Conservation (phyloP, 2,113 vertebrate species). For the Ageneiosus marmoratus region DNA sequence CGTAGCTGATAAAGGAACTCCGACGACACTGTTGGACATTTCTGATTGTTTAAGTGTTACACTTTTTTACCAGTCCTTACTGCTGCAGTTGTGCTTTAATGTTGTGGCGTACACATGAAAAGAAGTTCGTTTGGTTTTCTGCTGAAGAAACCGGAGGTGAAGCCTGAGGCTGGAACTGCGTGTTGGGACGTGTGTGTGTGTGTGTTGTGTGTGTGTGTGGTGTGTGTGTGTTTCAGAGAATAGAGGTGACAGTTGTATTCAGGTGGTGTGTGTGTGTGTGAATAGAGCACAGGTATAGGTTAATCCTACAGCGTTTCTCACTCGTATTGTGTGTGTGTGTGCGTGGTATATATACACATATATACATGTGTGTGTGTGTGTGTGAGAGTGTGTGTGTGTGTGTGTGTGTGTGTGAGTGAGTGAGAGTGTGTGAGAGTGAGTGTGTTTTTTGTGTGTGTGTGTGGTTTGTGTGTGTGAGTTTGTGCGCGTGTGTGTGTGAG, state of each 20-base stretch:
- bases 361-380: not conserved
- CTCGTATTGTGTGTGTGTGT: too few species aligned
- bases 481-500: too few species aligned
- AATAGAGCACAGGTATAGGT: not conserved
- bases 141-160: not conserved
- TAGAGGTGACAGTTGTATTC: not conserved
- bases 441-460: too few species aligned
- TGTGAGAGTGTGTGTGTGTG: not conserved
- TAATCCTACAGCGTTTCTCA: not conserved
- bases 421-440: too few species aligned
- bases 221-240: not conserved
- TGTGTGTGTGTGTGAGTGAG: not conserved
- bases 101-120: not conserved
- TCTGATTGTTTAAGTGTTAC: not conserved
- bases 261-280: not conserved
- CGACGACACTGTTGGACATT: not conserved
- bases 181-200: not conserved
- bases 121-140: not conserved
- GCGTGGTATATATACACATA: too few species aligned
- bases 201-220: conserved; percentile 7
- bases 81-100: not conserved
- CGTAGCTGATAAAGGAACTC: not conserved
- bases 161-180: not conserved
- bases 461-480: too few species aligned
- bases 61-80: too few species aligned